Evolutionary conservation across 1,140 invertebrate species (phyloP).

Genomic region (Macrostomum lignano): DNA sequence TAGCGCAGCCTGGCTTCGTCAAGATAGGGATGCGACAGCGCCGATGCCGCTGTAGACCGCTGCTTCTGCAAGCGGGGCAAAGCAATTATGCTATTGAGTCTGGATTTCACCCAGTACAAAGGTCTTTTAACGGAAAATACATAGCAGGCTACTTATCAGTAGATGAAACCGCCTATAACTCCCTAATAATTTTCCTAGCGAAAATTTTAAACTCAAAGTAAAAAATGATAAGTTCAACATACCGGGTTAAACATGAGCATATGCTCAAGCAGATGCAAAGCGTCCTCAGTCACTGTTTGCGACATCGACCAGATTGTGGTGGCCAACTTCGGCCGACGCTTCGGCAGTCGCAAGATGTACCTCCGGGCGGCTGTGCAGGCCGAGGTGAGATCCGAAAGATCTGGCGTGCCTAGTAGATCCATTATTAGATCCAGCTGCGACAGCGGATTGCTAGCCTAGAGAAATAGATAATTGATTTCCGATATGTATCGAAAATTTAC

Average conservation of each 20-base stretch:
- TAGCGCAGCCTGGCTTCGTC: constrained; percentile 85
- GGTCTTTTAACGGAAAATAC: too few species aligned
- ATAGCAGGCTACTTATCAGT: too few species aligned
- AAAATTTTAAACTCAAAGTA: too few species aligned
- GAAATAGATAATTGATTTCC: too few species aligned
- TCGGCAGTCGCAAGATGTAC: constrained; percentile 60
- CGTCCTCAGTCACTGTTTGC: constrained; percentile 72
- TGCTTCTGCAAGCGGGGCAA: too few species aligned
- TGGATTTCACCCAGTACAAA: too few species aligned
- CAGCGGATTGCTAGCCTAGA: not conserved
- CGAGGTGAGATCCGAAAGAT: constrained; percentile 63
- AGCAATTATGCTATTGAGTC: too few species aligned
- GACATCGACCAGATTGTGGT: constrained; percentile 67
- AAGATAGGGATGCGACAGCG: constrained; percentile 73
- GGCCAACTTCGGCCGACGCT: constrained; percentile 55
- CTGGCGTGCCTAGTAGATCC: constrained; percentile 75
- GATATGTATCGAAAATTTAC: too few species aligned
- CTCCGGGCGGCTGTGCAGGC: constrained; percentile 75
- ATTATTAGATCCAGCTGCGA: constrained; percentile 73
- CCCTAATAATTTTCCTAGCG: too few species aligned
- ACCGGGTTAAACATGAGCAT: constrained; percentile 93
- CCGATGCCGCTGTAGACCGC: constrained; percentile 66
- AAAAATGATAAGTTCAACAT: constrained; percentile 31
- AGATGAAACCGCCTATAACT: too few species aligned
- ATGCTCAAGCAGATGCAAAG: constrained; percentile 78